These are phyloP conservation scores for Myotis findleyi DNA, from an alignment of 2,797 vertebrate genomes.

Conservation along the genomic window DNA sequence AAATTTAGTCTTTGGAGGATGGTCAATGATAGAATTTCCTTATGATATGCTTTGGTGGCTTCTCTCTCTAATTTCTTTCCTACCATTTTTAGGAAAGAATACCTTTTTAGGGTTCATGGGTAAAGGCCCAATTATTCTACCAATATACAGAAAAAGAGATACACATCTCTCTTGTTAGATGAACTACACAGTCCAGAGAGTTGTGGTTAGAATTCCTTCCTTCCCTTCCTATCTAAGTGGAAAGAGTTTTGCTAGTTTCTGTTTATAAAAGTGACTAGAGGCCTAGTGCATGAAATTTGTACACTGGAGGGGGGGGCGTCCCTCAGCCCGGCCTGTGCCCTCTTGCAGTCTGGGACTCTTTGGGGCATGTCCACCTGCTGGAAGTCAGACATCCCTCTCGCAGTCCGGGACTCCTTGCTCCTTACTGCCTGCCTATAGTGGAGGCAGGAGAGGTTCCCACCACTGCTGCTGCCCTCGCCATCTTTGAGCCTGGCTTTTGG, in stretches of 20 bases:
- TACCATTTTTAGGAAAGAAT: background rate
- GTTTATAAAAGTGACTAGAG: background rate
- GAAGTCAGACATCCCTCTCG: no score
- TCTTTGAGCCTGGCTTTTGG: no score
- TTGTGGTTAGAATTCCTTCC: constrained; percentile 1
- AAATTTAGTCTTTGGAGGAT: constrained; percentile 47
- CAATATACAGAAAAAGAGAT: background rate
- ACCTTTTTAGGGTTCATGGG: background rate
- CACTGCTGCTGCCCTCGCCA: no score
- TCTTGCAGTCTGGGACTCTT: no score
- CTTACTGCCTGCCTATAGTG: no score
- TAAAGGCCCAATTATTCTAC: background rate
- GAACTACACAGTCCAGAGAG: background rate
- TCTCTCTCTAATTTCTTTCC: background rate
- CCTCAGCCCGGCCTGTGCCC: no score
- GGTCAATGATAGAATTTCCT: constrained; percentile 16
- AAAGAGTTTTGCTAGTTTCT: constrained; percentile 33
- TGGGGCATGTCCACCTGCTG: no score
- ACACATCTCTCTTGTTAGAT: background rate
- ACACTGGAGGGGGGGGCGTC: no score
- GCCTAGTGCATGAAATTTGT: no score
- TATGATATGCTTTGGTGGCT: background rate
- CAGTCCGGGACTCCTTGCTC: no score
- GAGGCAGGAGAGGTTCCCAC: no score
- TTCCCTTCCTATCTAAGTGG: background rate